Evolutionary conservation across 2,113 vertebrate genomes (phyloP).

Genomic region (Hystrix brachyura): DNA sequence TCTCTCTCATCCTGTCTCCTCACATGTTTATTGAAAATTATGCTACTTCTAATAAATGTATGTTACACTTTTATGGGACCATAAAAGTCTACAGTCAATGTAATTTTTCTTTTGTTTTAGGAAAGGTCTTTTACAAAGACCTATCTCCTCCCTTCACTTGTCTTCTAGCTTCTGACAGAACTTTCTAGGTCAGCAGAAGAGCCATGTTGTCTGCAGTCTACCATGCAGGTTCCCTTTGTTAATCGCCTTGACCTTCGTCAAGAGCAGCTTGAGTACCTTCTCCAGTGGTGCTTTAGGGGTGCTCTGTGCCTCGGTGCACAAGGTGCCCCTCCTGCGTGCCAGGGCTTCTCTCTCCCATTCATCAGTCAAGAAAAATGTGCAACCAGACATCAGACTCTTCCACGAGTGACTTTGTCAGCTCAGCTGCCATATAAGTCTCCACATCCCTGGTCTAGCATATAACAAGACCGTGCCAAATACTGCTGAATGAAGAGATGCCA

Average conservation of each 20-base stretch:
- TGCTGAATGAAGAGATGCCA: background rate
- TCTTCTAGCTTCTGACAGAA: background rate
- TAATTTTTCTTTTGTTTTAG: background rate
- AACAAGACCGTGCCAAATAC: background rate
- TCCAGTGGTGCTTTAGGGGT: background rate
- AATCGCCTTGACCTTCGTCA: background rate
- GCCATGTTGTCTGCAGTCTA: background rate
- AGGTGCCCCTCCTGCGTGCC: background rate
- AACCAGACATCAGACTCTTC: background rate
- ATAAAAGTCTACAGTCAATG: background rate
- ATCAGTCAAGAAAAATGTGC: background rate
- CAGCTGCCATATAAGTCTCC: background rate
- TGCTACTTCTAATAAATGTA: background rate
- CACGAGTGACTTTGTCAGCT: background rate
- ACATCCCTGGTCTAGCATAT: background rate
- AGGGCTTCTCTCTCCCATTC: background rate
- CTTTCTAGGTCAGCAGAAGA: background rate
- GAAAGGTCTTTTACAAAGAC: background rate
- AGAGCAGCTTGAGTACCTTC: background rate
- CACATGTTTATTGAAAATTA: background rate
- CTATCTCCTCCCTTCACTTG: background rate
- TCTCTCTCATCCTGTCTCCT: background rate
- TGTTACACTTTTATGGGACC: background rate
- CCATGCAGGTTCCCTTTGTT: background rate
- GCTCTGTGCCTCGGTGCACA: too few relatives aligned